Conservation (phyloP, 2,113 vertebrate species). For the Collichthys lucidus region DNA sequence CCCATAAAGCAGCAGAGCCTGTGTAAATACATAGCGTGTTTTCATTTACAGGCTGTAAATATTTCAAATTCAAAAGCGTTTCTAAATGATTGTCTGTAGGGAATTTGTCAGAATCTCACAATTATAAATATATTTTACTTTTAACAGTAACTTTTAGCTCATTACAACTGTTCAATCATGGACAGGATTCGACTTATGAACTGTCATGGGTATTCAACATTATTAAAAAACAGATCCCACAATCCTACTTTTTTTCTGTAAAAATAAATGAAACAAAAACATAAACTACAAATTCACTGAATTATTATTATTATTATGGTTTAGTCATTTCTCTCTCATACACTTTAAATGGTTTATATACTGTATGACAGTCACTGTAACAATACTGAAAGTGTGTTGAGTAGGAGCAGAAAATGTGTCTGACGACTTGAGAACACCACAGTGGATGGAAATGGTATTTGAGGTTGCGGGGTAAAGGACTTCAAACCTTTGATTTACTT, state of each 20-base stretch:
- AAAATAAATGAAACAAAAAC: not conserved
- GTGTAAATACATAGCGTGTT: slow-evolving; percentile 74
- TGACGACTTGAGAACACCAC: slow-evolving; percentile 24
- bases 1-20: slow-evolving; percentile 57
- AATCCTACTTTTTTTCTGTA: not conserved
- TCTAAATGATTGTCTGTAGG: not conserved
- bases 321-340: not conserved
- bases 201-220: not conserved
- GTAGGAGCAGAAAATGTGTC: slow-evolving; percentile 4
- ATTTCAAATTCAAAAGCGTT: slow-evolving; percentile 21
- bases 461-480: slow-evolving; percentile 27
- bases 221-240: not conserved
- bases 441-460: slow-evolving; percentile 44
- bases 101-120: not conserved
- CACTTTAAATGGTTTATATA: not conserved
- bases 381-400: slow-evolving; percentile 4
- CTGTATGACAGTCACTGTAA: not conserved
- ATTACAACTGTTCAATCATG: not conserved
- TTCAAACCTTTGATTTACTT: slow-evolving; percentile 42
- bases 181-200: not conserved
- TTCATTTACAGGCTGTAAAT: slow-evolving; percentile 67
- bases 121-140: not conserved
- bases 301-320: not conserved
- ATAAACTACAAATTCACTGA: not conserved
- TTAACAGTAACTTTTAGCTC: not conserved